Percentiles rank a stretch among this genome's conserved stretches.
Conservation (phyloP, 2,888 invertebrate genomes). For the Bibio marci region DNA sequence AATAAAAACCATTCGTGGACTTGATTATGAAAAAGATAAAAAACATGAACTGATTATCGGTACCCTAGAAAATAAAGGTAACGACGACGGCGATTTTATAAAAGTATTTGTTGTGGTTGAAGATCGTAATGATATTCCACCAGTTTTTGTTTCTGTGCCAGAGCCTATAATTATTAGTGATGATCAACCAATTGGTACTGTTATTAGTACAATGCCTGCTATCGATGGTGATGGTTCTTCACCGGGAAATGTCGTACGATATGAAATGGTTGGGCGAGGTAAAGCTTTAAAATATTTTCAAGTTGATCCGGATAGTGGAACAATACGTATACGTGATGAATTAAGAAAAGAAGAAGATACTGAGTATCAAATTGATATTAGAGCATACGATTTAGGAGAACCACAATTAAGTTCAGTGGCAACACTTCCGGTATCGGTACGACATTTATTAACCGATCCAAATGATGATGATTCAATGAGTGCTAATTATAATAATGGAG, state of each 20-base stretch:
- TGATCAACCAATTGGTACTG: slow-evolving; percentile 62
- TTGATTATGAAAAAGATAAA: slow-evolving; percentile 62
- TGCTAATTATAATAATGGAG: slow-evolving; percentile 15
- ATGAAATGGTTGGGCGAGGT: slow-evolving; percentile 66
- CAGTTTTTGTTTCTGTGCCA: slow-evolving; percentile 67
- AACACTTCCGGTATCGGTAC: slow-evolving; percentile 65
- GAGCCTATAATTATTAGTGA: slow-evolving; percentile 72
- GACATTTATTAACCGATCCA: slow-evolving; percentile 57
- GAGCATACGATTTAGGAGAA: slow-evolving; percentile 73
- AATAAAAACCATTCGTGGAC: slow-evolving; percentile 53
- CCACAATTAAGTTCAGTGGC: slow-evolving; percentile 69
- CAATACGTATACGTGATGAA: slow-evolving; percentile 64
- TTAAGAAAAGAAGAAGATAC: slow-evolving; percentile 70
- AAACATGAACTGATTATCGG: slow-evolving; percentile 62
- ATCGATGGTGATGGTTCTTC: slow-evolving; percentile 71
- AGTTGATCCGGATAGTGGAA: slow-evolving; percentile 70
- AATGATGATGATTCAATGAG: slow-evolving; percentile 20
- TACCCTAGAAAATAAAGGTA: slow-evolving; percentile 63
- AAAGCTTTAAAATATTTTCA: slow-evolving; percentile 74
- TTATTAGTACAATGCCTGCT: slow-evolving; percentile 62
- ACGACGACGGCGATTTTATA: slow-evolving; percentile 51
- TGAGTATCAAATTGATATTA: slow-evolving; percentile 75
- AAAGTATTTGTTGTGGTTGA: slow-evolving; percentile 43
- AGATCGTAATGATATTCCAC: slow-evolving; percentile 79
- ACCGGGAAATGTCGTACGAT: slow-evolving; percentile 63